Evolutionary conservation across 2,888 invertebrate genomes (phyloP).

Genomic region (Trimorus sp.): DNA sequence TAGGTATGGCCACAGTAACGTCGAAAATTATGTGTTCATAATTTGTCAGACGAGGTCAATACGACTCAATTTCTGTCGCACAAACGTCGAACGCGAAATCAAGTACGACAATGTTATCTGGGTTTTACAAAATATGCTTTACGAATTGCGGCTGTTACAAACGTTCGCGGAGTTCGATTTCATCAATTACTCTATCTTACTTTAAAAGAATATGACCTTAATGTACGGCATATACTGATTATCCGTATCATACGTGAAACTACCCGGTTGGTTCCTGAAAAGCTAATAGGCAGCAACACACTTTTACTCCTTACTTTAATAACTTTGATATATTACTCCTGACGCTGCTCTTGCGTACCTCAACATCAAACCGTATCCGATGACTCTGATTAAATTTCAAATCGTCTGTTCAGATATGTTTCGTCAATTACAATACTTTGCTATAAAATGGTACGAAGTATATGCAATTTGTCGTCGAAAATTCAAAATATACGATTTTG

Average conservation of each 20-base stretch:
- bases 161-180: conserved; percentile 29
- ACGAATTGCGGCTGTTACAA: conserved; percentile 15
- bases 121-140: conserved; percentile 42
- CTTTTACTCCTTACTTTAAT: conserved; percentile 43
- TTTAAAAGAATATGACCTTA: conserved; percentile 53
- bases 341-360: conserved; percentile 50
- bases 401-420: conserved; percentile 47
- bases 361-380: conserved; percentile 52
- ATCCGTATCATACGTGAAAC: conserved; percentile 56
- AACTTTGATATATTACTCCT: conserved; percentile 58
- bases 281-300: conserved; percentile 61
- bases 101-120: conserved; percentile 52
- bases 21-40: neutral
- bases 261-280: conserved; percentile 56
- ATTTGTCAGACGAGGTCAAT: neutral
- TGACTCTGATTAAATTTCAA: conserved; percentile 7
- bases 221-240: conserved; percentile 56
- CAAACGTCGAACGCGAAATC: neutral
- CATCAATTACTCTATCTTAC: conserved; percentile 34
- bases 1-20: neutral
- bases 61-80: neutral
- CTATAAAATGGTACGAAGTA: conserved; percentile 16
- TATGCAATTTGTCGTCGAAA: conserved; percentile 15
- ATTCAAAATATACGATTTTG: conserved; percentile 26
- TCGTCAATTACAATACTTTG: conserved; percentile 31